Evolutionary conservation across 2,888 invertebrate genomes (phyloP).

Genomic region (Zelleria hepariella): DNA sequence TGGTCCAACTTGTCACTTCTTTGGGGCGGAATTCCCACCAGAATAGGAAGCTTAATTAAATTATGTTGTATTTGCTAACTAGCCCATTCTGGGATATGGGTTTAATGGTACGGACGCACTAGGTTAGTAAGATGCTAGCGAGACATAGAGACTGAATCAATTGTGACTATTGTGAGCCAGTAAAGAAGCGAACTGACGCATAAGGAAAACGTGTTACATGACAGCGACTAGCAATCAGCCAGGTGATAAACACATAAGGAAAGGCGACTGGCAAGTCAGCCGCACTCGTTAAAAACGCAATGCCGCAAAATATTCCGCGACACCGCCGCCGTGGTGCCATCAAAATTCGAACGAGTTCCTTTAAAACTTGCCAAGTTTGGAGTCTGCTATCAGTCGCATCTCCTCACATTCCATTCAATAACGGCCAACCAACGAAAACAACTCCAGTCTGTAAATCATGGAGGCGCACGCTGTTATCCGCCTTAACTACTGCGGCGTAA

Average conservation of each 20-base stretch:
- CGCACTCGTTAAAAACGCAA: neutral
- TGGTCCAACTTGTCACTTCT: no score
- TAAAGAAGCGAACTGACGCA: neutral
- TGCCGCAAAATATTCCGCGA: neutral
- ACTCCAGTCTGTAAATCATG: constrained; percentile 9
- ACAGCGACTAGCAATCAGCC: neutral
- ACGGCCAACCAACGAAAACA: constrained; percentile 12
- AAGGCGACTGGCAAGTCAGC: neutral
- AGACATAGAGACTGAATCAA: no score
- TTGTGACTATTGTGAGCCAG: no score
- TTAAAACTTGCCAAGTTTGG: constrained; percentile 4
- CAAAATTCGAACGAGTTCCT: neutral
- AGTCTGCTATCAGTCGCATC: constrained; percentile 11
- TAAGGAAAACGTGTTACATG: neutral
- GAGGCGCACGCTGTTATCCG: neutral
- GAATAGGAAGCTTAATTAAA: no score
- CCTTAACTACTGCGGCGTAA: constrained; percentile 4
- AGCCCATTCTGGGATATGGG: no score
- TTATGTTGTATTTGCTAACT: no score
- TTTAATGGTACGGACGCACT: no score
- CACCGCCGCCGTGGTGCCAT: neutral
- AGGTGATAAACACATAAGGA: neutral
- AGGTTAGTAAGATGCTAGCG: no score
- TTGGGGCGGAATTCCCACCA: no score
- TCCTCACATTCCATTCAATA: constrained; percentile 15